phyloP scores from a whole-genome alignment of 2,797 vertebrate genomes.

The Urocyon cinereoargenteus region DNA sequence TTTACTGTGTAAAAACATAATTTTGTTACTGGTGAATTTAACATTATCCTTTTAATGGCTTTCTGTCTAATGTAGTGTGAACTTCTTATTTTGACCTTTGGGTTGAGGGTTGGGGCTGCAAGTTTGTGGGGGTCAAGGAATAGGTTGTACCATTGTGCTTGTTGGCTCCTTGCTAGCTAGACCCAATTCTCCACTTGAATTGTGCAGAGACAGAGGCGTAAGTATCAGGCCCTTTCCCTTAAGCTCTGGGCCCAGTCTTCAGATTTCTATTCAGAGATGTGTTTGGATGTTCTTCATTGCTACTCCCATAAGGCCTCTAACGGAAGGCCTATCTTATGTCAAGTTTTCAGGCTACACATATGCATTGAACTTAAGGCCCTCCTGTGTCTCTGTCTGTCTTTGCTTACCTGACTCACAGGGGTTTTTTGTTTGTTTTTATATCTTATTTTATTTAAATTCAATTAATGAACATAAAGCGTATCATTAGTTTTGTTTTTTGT shows the following conservation, averaged over 20 bases:
- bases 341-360: not conserved
- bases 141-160: slow-evolving; percentile 39
- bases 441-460: too few species aligned
- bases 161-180: not conserved
- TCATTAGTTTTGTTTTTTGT: too few species aligned
- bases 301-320: not conserved
- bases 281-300: slow-evolving; percentile 13
- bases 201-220: not conserved
- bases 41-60: slow-evolving; percentile 49
- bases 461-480: too few species aligned
- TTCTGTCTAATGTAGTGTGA: not conserved
- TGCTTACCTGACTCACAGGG: not conserved
- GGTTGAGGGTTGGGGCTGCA: not conserved
- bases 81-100: slow-evolving; percentile 46
- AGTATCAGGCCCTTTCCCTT: not conserved
- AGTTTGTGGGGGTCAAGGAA: not conserved
- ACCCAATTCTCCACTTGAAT: slow-evolving; percentile 28
- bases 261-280: slow-evolving; percentile 27
- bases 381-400: not conserved
- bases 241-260: slow-evolving; percentile 23
- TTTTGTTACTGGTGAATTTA: slow-evolving; percentile 59
- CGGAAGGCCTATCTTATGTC: not conserved
- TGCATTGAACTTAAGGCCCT: not conserved
- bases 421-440: too few species aligned
- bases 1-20: slow-evolving; percentile 32